Evolutionary conservation across 2,113 vertebrate species (phyloP), one percentile per base, ranked within the genome.

Genomic region (Dicentrarchus labrax): DNA sequence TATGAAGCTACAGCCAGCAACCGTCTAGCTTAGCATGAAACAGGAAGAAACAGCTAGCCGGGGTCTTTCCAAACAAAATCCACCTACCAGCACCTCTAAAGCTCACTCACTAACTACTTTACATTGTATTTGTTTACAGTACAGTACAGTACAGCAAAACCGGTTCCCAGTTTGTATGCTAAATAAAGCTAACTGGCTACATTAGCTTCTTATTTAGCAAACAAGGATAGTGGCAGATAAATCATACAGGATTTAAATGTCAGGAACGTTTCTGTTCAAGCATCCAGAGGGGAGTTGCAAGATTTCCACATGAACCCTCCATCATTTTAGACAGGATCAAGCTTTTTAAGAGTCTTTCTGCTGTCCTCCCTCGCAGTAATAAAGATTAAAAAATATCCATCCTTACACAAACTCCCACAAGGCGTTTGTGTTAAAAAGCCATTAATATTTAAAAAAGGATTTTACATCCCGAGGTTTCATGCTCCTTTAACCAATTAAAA

Each of bases 401-500:
- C 50, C 59, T 21, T 53, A 36, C 53, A 43, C 68, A 39, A 73
- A 78, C 60, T 36, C 71, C 70, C 70, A 76, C 43, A 51, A 86
- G 65, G 65, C 16, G 5, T 64, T 86, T 62, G 16, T 76, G 66
- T 65, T 80, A 50, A 74, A 82, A 57, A 78, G 56, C 24, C 45
- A 72, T 77, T 72, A 41, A 72, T 54, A 67, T 68, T 61, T 53
- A 16, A 71, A 82, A 75, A 54, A 83, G 38, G 59, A 51, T 69
- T 80, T 71, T 74, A 47, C 65, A 78, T 66, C 51, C 19, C 56
- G 13, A 78, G 68, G 65, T 13, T 73, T 62, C 30, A 74, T 21
- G 75, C 70, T 75, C 13, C 57, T 73, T 83, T 78, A 88, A 84
- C 67, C 48, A 65, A 74, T 69, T 45, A 82, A 74, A 59, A 73